Percentiles rank a stretch among this genome's conserved stretches.
phyloP scores from a whole-genome alignment of 2,888 invertebrate genomes.

The Gastrophysa polygoni region DNA sequence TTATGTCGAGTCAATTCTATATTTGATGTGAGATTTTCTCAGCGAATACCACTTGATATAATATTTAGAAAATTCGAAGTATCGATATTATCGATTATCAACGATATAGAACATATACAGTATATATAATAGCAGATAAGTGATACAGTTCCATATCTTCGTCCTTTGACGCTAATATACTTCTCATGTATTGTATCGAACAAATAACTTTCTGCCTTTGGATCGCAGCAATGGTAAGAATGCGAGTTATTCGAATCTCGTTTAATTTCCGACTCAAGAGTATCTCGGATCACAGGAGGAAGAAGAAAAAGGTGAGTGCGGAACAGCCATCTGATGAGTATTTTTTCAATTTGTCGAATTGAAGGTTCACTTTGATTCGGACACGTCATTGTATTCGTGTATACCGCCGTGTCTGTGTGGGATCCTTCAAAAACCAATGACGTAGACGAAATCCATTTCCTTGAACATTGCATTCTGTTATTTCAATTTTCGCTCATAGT shows the following conservation, averaged over 20 bases:
- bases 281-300: constrained; percentile 30
- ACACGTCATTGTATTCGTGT: constrained; percentile 54
- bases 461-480: no score
- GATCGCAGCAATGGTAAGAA: constrained; percentile 42
- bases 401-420: constrained; percentile 13
- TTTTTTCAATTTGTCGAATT: constrained; percentile 61
- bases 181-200: no score
- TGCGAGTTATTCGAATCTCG: constrained; percentile 49
- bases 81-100: no score
- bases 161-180: no score
- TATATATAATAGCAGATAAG: no score
- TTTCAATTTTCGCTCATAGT: no score
- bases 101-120: no score
- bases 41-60: no score
- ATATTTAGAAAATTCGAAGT: no score
- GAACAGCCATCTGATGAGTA: constrained; percentile 60
- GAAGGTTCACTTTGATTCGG: constrained; percentile 56
- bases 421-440: constrained; percentile 13
- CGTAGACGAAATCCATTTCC: constrained; percentile 1
- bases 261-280: constrained; percentile 48
- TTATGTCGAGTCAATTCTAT: no score
- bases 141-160: no score
- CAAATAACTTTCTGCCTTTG: constrained; percentile 11
- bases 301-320: constrained; percentile 45
- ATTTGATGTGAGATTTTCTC: no score